Percentiles rank a stretch among this genome's conserved stretches.
Evolutionary conservation across 2,113 vertebrate genomes (phyloP).

Genomic region (Columba livia): DNA sequence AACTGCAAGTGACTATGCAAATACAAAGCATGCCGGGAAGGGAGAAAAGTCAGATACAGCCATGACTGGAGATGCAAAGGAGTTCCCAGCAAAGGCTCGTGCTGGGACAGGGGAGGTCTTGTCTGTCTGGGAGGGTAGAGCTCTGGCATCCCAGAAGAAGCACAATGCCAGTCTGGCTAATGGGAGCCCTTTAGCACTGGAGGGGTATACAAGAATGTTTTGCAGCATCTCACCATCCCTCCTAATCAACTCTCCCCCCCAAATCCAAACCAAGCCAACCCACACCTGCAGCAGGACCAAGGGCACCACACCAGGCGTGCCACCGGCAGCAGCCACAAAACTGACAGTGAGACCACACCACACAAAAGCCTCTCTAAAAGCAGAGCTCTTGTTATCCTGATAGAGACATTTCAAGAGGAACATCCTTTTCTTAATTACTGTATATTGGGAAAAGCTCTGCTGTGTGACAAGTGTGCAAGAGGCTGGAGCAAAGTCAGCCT

Average conservation of each 20-base stretch:
- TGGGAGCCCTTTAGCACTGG: not conserved
- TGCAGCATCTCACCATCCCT: not conserved
- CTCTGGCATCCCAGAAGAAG: rapidly evolving
- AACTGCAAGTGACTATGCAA: not conserved
- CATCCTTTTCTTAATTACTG: not conserved
- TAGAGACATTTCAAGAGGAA: not conserved
- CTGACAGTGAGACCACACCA: not conserved
- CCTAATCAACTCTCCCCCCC: not conserved
- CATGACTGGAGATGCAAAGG: rapidly evolving
- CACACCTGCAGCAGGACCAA: not conserved
- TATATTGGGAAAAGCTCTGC: not conserved
- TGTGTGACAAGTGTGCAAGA: not conserved
- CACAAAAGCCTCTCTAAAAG: not conserved
- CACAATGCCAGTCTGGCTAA: not conserved
- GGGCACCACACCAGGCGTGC: rapidly evolving
- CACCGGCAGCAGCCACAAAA: not conserved
- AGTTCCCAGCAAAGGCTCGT: not conserved
- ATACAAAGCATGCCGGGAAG: not conserved
- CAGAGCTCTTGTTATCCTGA: not conserved
- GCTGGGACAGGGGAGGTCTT: not conserved
- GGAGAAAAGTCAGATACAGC: not conserved
- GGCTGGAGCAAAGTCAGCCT: constrained; percentile 1
- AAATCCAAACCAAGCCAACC: not conserved
- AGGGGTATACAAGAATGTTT: not conserved
- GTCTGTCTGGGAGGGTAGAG: not conserved